These are phyloP conservation scores for Pocillopora damicornis DNA, from an alignment of 64 coral and sea anemone species.

Conservation along the genomic window DNA sequence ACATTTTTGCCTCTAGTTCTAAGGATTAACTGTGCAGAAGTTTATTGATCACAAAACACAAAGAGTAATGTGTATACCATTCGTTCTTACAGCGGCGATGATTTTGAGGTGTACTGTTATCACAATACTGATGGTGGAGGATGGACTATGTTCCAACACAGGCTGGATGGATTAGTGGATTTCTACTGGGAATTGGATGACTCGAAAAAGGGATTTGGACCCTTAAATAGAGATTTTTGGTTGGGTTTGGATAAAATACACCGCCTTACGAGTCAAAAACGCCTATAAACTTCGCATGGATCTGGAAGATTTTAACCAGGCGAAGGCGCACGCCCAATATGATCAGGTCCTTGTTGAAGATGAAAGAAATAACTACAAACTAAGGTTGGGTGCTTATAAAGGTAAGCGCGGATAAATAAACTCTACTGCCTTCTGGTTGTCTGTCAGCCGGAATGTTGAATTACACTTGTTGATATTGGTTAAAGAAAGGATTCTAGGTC, in stretches of 20 bases:
- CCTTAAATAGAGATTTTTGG: not conserved
- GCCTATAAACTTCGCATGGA: not conserved
- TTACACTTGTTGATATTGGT: no score
- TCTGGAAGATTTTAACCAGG: not conserved
- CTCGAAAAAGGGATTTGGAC: not conserved
- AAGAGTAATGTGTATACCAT: slow-evolving; percentile 8
- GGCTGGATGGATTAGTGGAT: not conserved
- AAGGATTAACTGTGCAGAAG: not conserved
- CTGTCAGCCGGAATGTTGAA: not conserved
- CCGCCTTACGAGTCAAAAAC: not conserved
- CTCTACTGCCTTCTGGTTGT: not conserved
- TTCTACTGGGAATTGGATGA: not conserved
- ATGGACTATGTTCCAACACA: slow-evolving; percentile 15
- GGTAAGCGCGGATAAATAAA: not conserved
- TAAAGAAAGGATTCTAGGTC: no score
- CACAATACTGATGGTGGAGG: not conserved
- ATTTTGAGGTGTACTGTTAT: slow-evolving; percentile 32
- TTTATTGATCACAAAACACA: not conserved
- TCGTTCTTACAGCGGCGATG: not conserved
- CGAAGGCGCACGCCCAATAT: not conserved
- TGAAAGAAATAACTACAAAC: not conserved
- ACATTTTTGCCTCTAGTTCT: not conserved
- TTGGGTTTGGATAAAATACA: not conserved
- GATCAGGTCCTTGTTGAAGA: not conserved
- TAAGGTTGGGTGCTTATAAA: not conserved